Evolutionary conservation across 2,888 invertebrate genomes (phyloP), one percentile per base, ranked within the genome.

Genomic region (Elmis aenea): DNA sequence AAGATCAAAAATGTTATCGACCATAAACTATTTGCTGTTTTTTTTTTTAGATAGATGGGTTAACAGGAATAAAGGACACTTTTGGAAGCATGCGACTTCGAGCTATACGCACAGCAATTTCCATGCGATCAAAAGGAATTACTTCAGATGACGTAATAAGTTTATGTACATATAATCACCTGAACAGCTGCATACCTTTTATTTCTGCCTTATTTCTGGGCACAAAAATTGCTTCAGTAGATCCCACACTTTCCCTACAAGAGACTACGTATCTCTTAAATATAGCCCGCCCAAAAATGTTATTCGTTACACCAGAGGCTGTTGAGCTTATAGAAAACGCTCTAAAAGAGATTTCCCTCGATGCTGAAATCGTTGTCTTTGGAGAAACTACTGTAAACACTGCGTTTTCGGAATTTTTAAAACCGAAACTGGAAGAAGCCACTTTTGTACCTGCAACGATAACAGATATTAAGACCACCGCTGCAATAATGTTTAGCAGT

Each of bases 131-230:
- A 5, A 10, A 8, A 13, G 72, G 71, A 3, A 37, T 74, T 1
- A 46, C 59, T 26, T 40, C 45, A 1, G 68, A 68, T 1, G 74
- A 74, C 41, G 66, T 73, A 2, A 63, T 75, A 30, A 52, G 65
- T 0, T 42, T 72, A 1, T 72, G 73, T 59, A 68, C 67, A 3
- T 64, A 66, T 1, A 73, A 68, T 40, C 68, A 70, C 18, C 15
- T 71, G 2, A 63, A 74, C 33, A 51, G 67, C 5, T 55, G 57
- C 2, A 61, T 73, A 9, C 72, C 74, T 0, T 64, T 69, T 27
- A 64, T 74, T 21, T 72, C 72, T 1, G 65, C 69, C 0, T 46
- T 71, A 2, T 72, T 64, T 46, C 57, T 71, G 3, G 74, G 74
- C 2, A 58, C 56, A 3, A 54, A 52, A 32, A 38, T 56, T 1